phyloP scores from a whole-genome alignment of 2,113 vertebrate genomes.

The Ramphastos sulfuratus region DNA sequence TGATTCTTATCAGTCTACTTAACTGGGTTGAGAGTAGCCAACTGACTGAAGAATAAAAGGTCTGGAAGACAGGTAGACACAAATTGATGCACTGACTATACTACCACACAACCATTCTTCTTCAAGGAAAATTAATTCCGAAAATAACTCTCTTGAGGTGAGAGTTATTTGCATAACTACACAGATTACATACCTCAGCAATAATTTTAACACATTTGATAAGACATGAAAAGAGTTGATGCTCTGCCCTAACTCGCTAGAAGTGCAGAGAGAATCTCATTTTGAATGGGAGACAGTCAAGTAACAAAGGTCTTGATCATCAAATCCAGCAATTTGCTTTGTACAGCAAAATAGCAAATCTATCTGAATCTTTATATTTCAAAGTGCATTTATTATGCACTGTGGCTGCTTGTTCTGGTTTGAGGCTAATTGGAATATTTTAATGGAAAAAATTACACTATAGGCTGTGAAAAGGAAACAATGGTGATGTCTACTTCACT shows the following conservation, averaged over 20 bases:
- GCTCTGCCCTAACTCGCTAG: not conserved
- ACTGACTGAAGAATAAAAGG: not conserved
- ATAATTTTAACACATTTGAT: not conserved
- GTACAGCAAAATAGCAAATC: not conserved
- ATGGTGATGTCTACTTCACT: too few relatives aligned
- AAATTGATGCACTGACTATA: not conserved
- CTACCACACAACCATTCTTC: not conserved
- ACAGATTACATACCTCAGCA: not conserved
- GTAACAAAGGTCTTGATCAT: too few relatives aligned
- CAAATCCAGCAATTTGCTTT: not conserved
- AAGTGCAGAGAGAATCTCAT: not conserved
- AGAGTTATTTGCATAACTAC: not conserved
- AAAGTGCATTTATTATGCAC: not conserved
- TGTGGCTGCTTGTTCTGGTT: not conserved
- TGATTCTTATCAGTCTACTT: not conserved
- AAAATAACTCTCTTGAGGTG: not conserved
- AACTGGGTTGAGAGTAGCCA: not conserved
- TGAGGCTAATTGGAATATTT: too few relatives aligned
- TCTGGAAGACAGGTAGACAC: not conserved
- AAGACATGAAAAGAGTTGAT: not conserved
- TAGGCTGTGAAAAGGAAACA: too few relatives aligned
- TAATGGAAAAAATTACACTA: too few relatives aligned
- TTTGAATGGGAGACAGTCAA: not conserved
- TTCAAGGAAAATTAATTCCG: not conserved
- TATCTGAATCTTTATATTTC: not conserved